Base-by-base conservation (phyloP, 2,888 invertebrate genomes). In the Chalcosyrphus nemorum region DNA sequence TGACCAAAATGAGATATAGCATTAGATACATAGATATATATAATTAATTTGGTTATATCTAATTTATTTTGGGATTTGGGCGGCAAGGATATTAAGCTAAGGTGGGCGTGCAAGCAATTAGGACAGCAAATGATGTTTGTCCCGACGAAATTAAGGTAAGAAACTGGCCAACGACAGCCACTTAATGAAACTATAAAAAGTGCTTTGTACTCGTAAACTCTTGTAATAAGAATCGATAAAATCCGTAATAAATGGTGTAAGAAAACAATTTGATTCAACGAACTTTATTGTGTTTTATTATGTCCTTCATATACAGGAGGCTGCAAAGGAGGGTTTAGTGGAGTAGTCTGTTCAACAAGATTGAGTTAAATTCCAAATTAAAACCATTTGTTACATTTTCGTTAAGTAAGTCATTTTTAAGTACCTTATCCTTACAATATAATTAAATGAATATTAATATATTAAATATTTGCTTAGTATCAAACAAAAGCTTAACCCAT, bases 1-100 rank as follows among this genome's bases (percentile, higher is more conserved):
- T 90, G 90, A 89, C 90, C 90, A 89, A 82, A 87, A 89, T 56
- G 66, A 61, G 54, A 74, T 65, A 52, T 47, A 70, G 45, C 29
- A 65, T 45, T 21, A n/a, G 15, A 17, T 50, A 41, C 15, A 43
- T 6, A 41, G 19, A n/a, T 9, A 50, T 17, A 19, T 11, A 15
- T 47, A 29, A 66, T 52, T 66, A 74, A 56, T 45, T 57, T 65
- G 21, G 32, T 65, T 65, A 38, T 24, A 11, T 43, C 19, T 35
- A 59, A 21, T 63, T 45, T 19, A 41, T 43, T 24, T 1, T n/a
- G n/a, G n/a, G 32, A 4, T 9, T 19, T 52, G 63, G 15, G 15
- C 15, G 9, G 41, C 2, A 4, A 41, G n/a, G 4, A 15, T 6
- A 32, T 3, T 1, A 13, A 7, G 41, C 4, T 1, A 13, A 7